A percentile compares a stretch with the other conserved stretches of the same genome.
Conservation (phyloP, 2,113 vertebrate genomes). For the Ammodytes marinus region DNA sequence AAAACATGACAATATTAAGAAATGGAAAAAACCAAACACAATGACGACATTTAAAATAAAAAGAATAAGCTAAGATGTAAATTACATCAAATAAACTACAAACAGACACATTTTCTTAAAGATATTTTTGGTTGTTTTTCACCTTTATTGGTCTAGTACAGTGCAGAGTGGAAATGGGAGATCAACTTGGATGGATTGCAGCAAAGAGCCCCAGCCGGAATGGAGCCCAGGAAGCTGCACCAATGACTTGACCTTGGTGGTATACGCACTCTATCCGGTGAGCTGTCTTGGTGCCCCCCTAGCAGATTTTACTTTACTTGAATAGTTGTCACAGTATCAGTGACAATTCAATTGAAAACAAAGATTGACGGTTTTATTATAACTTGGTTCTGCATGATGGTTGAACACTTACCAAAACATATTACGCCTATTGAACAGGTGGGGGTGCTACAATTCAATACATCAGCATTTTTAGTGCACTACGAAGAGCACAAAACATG, state of each 20-base stretch:
- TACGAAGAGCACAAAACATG: background rate
- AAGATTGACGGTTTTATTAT: background rate
- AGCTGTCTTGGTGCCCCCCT: too few relatives aligned
- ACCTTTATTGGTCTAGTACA: too few relatives aligned
- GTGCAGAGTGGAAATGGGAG: too few relatives aligned
- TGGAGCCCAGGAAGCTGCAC: too few relatives aligned
- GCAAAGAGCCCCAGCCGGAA: too few relatives aligned
- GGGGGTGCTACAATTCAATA: constrained; percentile 49
- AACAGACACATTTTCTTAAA: too few relatives aligned
- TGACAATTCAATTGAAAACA: background rate
- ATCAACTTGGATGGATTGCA: too few relatives aligned
- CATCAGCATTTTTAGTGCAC: background rate
- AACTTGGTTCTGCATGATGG: background rate
- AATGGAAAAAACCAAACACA: background rate
- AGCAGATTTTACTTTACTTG: background rate
- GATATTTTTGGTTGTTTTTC: too few relatives aligned
- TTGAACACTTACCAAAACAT: background rate
- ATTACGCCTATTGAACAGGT: constrained; percentile 27
- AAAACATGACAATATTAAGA: background rate
- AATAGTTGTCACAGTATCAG: background rate
- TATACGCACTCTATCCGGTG: too few relatives aligned
- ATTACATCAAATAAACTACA: background rate
- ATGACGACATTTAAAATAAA: background rate
- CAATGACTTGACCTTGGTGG: too few relatives aligned
- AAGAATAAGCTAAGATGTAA: background rate